phyloP scores from a whole-genome alignment of 2,888 invertebrate species.

The Beris morrisii region DNA sequence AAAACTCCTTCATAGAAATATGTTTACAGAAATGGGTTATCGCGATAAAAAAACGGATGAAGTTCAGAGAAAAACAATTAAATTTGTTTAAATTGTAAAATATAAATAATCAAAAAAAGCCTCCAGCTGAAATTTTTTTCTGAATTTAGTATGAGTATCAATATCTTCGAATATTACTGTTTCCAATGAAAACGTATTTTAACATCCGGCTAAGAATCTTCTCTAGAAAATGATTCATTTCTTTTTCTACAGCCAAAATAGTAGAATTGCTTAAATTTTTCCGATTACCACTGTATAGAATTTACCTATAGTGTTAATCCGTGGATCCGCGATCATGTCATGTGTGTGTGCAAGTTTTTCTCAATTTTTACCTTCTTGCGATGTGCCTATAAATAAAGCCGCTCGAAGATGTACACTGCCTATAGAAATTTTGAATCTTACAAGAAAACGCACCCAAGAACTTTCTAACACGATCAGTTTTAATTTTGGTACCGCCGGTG shows the following conservation, averaged over 20 bases:
- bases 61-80: too few species aligned
- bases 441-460: constrained; percentile 7
- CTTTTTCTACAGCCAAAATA: background rate
- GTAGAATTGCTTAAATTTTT: background rate
- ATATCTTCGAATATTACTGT: too few species aligned
- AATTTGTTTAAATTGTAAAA: too few species aligned
- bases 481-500: constrained; percentile 36
- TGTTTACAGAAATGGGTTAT: too few species aligned
- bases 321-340: background rate
- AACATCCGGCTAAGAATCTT: too few species aligned
- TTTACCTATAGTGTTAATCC: constrained; percentile 18
- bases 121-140: too few species aligned
- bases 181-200: too few species aligned
- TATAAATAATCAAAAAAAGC: too few species aligned
- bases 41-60: too few species aligned
- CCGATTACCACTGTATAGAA: constrained; percentile 5
- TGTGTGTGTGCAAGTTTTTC: constrained; percentile 15
- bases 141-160: too few species aligned
- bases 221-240: too few species aligned
- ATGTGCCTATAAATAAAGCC: constrained; percentile 38
- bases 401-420: constrained; percentile 32
- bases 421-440: constrained; percentile 28
- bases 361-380: constrained; percentile 30
- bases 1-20: too few species aligned
- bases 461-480: constrained; percentile 33